Evolutionary conservation across 1,140 invertebrate species (phyloP).

Genomic region (Drosophila oshimai): DNA sequence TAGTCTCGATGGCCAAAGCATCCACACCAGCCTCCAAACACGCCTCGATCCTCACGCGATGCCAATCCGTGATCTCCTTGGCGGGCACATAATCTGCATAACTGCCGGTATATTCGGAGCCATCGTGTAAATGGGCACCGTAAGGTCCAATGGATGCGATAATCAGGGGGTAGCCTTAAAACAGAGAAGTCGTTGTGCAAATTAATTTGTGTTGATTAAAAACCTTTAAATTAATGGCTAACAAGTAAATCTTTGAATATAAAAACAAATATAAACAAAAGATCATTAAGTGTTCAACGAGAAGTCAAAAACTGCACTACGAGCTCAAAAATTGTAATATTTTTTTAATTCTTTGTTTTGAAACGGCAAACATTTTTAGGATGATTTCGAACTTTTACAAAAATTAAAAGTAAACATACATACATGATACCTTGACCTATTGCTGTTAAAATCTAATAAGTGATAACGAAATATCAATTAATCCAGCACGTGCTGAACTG

Average conservation of each 20-base stretch:
- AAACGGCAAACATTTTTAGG: no score
- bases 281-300: no score
- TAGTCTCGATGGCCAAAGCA: constrained; percentile 94
- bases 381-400: no score
- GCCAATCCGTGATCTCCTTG: constrained; percentile 90
- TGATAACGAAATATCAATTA: background rate
- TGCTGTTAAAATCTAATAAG: background rate
- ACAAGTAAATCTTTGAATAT: background rate
- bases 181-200: no score
- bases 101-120: constrained; percentile 94
- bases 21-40: constrained; percentile 91
- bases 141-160: constrained; percentile 95
- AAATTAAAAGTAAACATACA: no score
- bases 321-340: no score
- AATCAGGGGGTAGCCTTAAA: constrained; percentile 84
- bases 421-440: no score
- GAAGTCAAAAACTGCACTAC: no score
- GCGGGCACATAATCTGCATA: constrained; percentile 89
- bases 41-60: constrained; percentile 90
- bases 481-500: background rate
- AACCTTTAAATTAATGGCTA: background rate
- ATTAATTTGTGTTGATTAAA: background rate
- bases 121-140: constrained; percentile 93
- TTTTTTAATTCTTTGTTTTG: no score
- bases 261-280: background rate